Percentiles rank a stretch among this genome's conserved stretches.
phyloP scores from a whole-genome alignment of 2,888 invertebrate species.

The Trichogramma dendrolimi region DNA sequence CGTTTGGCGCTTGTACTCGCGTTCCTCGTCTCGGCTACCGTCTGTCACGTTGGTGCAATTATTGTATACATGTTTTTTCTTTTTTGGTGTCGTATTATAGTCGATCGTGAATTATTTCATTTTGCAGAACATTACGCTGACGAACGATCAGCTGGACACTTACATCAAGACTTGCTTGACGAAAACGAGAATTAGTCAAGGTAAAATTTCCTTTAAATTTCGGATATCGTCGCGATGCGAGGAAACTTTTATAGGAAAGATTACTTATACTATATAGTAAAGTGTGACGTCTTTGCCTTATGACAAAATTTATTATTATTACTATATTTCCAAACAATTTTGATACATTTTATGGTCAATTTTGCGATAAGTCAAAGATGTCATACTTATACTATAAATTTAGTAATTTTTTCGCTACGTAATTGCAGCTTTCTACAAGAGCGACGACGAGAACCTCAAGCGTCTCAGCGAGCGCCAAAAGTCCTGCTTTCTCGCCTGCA shows the following conservation, averaged over 20 bases:
- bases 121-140: background rate
- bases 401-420: too few relatives aligned
- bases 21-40: background rate
- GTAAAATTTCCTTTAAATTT: background rate
- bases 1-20: background rate
- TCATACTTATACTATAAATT: too few relatives aligned
- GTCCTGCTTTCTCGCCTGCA: slow-evolving; percentile 18
- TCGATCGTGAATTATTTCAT: too few relatives aligned
- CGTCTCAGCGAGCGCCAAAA: slow-evolving; percentile 11
- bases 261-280: too few relatives aligned
- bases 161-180: slow-evolving; percentile 4
- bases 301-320: background rate
- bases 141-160: background rate
- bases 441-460: slow-evolving; percentile 5
- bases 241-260: too few relatives aligned
- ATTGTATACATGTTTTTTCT: background rate
- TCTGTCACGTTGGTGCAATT: background rate
- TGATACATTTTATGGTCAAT: too few relatives aligned
- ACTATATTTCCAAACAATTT: too few relatives aligned
- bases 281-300: background rate
- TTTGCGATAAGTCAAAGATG: too few relatives aligned
- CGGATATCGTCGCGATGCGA: too few relatives aligned
- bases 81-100: too few relatives aligned
- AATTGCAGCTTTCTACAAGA: slow-evolving; percentile 8
- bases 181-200: slow-evolving; percentile 10